Conservation (phyloP, 2,888 invertebrate species). For the Stratiomys singularior region DNA sequence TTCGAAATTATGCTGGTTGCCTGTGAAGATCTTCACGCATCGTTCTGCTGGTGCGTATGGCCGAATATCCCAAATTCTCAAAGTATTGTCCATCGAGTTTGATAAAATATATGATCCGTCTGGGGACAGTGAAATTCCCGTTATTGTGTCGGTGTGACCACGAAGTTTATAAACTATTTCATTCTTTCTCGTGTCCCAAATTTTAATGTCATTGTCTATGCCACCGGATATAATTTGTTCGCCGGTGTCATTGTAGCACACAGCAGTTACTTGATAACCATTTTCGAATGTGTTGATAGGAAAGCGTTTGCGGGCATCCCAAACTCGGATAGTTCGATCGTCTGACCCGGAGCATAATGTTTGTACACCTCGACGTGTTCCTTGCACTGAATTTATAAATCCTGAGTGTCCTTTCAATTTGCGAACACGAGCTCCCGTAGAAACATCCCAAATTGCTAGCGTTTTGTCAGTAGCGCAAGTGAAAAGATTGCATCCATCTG, state of each 20-base stretch:
- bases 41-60: constrained; percentile 94
- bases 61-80: constrained; percentile 96
- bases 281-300: constrained; percentile 78
- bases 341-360: constrained; percentile 94
- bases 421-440: constrained; percentile 86
- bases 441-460: constrained; percentile 94
- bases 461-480: constrained; percentile 96
- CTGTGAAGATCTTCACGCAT: constrained; percentile 90
- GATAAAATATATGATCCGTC: constrained; percentile 92
- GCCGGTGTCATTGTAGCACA: constrained; percentile 94
- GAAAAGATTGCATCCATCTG: constrained; percentile 85
- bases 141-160: constrained; percentile 96
- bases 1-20: constrained; percentile 98
- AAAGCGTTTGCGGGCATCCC: constrained; percentile 92
- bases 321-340: constrained; percentile 90
- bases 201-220: constrained; percentile 96
- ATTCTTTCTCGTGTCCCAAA: constrained; percentile 96
- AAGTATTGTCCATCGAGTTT: constrained; percentile 96
- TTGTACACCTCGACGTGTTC: constrained; percentile 84
- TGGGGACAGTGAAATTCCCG: constrained; percentile 84
- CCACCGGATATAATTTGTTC: constrained; percentile 96
- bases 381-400: constrained; percentile 79
- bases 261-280: constrained; percentile 83
- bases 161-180: constrained; percentile 84
- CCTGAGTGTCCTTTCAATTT: constrained; percentile 86